Evolutionary conservation across 2,797 vertebrate genomes (phyloP).

Genomic region (Gymnodraco acuticeps): DNA sequence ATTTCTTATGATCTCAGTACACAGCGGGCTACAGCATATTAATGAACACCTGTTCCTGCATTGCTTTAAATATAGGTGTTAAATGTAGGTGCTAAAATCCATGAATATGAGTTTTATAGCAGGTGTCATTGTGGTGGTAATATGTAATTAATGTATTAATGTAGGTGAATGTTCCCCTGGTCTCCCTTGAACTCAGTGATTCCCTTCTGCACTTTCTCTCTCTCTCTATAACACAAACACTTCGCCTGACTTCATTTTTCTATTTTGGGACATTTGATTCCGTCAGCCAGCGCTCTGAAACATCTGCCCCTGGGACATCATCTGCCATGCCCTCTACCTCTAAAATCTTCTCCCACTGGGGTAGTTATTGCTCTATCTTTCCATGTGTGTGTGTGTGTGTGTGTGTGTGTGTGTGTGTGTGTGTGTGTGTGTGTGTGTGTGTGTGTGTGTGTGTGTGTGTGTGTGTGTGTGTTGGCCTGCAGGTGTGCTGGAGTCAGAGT

Average conservation of each 20-base stretch:
- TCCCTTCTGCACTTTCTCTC: slow-evolving; percentile 6
- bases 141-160: slow-evolving; percentile 18
- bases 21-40: slow-evolving; percentile 24
- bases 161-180: slow-evolving; percentile 5
- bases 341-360: too few relatives aligned
- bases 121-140: slow-evolving; percentile 34
- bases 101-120: slow-evolving; percentile 44
- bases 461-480: not conserved
- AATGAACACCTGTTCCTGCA: slow-evolving; percentile 53
- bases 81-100: not conserved
- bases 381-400: too few relatives aligned
- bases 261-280: slow-evolving; percentile 56
- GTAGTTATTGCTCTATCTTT: too few relatives aligned
- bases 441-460: too few relatives aligned
- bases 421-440: too few relatives aligned
- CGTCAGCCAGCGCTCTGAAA: slow-evolving; percentile 20
- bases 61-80: slow-evolving; percentile 2
- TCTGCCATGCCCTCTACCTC: too few relatives aligned
- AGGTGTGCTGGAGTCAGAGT: slow-evolving; percentile 12
- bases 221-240: not conserved
- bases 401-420: too few relatives aligned
- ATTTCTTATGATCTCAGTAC: slow-evolving; percentile 6
- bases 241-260: slow-evolving; percentile 45
- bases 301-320: too few relatives aligned
- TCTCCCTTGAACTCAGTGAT: slow-evolving; percentile 8